Evolutionary conservation across 2,797 vertebrate species (phyloP), one percentile per base, ranked within the genome.

Genomic region (Myotis vivesi): DNA sequence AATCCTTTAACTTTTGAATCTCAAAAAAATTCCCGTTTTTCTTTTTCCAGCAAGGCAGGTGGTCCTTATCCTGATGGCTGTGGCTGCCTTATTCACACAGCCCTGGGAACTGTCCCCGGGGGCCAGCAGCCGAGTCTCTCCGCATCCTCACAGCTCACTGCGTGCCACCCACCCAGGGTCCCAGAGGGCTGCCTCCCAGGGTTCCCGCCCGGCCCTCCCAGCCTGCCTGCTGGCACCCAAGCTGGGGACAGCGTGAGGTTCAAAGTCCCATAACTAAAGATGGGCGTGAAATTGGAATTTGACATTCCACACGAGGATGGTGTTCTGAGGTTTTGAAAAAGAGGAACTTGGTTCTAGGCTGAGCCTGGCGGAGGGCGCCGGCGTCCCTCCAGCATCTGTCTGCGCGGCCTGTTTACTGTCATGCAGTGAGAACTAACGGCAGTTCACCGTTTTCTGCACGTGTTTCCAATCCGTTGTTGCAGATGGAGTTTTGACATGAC

Each of bases 401-500:
- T 11, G 15, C 20, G 2, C 7, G 13, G 64, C 77, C 92, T 76
- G 41, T 38, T 55, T 11, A 0, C 64, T 15, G 72, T 62, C 68
- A 5, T 15, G 11, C 1, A 0, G 16, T 0, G 23, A 72, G 87
- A 64, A 5, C 20, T 15, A 16, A 36, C 12, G 4, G 36, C 41
- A 16, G 15, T 10, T 57, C 36, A 0, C 57, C 71, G n/a, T 16
- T 41, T 28, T 68, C 36, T 11, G n/a, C 1, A 12, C 2, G 7
- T 33, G 36, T 79, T 38, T 80, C 38, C 57, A 23, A 13, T 44
- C 51, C 30, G 51, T 9, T 72, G 59, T 10, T 33, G 8, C 49
- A 28, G 76, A 38, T 3, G 51, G 33, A 44, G 44, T 33, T 91
- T 25, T 71, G 68, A 73, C 51, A 19, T 0, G 44, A 72, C 55